A percentile compares a stretch with the other conserved stretches of the same genome.
Evolutionary conservation across 2,888 invertebrate species (phyloP).

Genomic region (Calliphora vomitoria): DNA sequence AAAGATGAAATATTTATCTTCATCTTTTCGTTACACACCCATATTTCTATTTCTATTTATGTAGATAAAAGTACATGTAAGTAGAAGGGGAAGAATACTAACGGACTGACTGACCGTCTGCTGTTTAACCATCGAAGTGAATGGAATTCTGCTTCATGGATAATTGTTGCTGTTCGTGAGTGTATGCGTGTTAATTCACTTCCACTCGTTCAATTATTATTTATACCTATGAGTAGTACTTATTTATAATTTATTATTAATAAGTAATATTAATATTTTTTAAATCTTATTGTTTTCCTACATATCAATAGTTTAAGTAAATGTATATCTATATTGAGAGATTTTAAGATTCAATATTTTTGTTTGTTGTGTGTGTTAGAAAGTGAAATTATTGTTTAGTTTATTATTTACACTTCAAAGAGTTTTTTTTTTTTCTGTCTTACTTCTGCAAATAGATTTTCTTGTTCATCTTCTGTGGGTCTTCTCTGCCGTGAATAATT

Average conservation of each 20-base stretch:
- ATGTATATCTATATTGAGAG: neutral
- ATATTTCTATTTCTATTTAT: neutral
- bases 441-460: constrained; percentile 44
- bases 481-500: constrained; percentile 37
- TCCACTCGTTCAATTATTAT: constrained; percentile 53
- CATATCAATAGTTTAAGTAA: neutral
- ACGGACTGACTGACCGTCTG: neutral
- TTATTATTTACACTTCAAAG: constrained; percentile 69
- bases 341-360: constrained; percentile 7
- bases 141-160: constrained; percentile 26
- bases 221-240: constrained; percentile 23
- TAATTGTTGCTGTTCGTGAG: constrained; percentile 16
- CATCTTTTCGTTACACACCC: constrained; percentile 27
- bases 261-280: constrained; percentile 25
- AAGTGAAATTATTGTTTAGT: constrained; percentile 70
- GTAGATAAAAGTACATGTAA: neutral
- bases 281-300: constrained; percentile 4
- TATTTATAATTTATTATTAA: constrained; percentile 37
- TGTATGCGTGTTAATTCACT: constrained; percentile 25
- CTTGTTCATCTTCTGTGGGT: constrained; percentile 25
- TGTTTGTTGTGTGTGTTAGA: constrained; percentile 46
- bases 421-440: constrained; percentile 21
- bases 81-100: neutral
- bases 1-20: constrained; percentile 37
- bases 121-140: constrained; percentile 50